Evolutionary conservation across 2,888 invertebrate species (phyloP).

Genomic region (Ellobium chinense): DNA sequence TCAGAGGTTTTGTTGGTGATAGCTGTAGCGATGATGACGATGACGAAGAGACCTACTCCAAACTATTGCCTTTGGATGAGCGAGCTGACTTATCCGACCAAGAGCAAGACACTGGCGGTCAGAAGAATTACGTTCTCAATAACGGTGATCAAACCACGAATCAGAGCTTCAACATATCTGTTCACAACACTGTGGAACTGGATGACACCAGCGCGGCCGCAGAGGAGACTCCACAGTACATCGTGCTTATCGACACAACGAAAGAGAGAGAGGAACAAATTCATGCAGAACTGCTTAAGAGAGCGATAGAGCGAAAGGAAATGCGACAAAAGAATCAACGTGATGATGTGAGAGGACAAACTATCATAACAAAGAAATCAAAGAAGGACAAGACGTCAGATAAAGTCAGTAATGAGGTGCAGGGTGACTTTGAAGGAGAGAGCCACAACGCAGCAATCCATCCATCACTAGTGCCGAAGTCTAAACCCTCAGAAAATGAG

Average conservation of each 20-base stretch:
- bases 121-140: neutral
- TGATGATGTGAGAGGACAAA: neutral
- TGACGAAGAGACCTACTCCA: conserved; percentile 31
- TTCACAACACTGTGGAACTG: neutral
- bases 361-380: neutral
- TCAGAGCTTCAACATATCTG: neutral
- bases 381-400: neutral
- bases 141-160: neutral
- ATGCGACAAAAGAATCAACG: neutral
- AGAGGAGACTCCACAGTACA: neutral
- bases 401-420: neutral
- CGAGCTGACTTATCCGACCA: neutral
- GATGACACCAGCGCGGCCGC: neutral
- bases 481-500: neutral
- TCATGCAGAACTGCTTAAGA: neutral
- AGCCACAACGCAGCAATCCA: neutral
- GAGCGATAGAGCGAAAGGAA: neutral
- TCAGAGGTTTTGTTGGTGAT: conserved; percentile 39
- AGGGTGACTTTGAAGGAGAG: too few species aligned
- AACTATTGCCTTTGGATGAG: neutral
- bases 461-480: neutral
- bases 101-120: neutral
- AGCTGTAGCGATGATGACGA: conserved; percentile 7
- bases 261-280: neutral
- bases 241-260: neutral